Base-by-base conservation (phyloP, 2,888 invertebrate species). In the Caradrina clavipalpis region DNA sequence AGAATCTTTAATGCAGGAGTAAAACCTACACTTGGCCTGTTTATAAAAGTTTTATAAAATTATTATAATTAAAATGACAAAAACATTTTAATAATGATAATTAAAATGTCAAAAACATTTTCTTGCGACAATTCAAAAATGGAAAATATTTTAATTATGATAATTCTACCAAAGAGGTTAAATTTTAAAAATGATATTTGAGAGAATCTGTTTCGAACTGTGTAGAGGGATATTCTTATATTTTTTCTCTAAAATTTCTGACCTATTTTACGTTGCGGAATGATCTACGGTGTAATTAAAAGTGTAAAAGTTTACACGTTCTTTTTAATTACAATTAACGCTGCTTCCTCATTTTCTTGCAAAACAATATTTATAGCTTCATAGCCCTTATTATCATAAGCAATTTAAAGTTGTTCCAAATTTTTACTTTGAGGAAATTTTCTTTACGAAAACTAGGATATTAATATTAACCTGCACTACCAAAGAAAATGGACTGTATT, bases 281-380 rank as follows among this genome's bases (percentile, higher is more conserved):
- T 62, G 62, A 71, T 71, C 72, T 42, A 71, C 13, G 54, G 6
- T 17, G 31, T 21, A 49, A 53, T 76, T 64, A 58, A 63, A 70
- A 76, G 11, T 21, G n/a, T 17, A 57, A 63, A 69, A 63, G 2
- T 53, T 49, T 49, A 42, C 47, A 54, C 15, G 42, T 58, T 58
- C 31, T 45, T 53, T 68, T 77, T 66, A 60, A 67, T 76, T 63
- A 50, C 19, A 72, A 76, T 76, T 22, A 77, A 68, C 17, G 56
- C 42, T 21, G 35, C 47, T 64, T 72, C 72, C 76, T 54, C 50
- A 57, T 68, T 67, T 53, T 57, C 68, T 73, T 64, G 50, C 22
- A 51, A 73, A 65, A 54, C 62, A 26, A 21, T 54, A 74, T 61
- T 73, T 50, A 73, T 58, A 39, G 10, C 17, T 35, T 22, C n/a